A percentile compares a stretch with the other conserved stretches of the same genome.
phyloP scores from a whole-genome alignment of 1,140 invertebrate species.

The Caenorhabditis inopinata region DNA sequence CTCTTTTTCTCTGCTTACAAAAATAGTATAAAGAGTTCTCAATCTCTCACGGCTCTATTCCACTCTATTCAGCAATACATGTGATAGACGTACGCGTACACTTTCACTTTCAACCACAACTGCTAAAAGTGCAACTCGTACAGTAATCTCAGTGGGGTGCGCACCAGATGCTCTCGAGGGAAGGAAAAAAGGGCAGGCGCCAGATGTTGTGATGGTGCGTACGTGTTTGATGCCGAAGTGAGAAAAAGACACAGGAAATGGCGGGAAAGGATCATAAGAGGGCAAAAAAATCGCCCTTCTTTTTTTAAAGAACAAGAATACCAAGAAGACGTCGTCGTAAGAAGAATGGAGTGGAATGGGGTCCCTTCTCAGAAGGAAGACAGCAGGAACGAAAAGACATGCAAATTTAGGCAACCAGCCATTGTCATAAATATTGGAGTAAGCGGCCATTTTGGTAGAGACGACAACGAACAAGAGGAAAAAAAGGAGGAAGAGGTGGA shows the following conservation, averaged over 20 bases:
- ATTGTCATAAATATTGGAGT: constrained; percentile 17
- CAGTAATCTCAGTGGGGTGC: background rate
- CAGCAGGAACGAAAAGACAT: background rate
- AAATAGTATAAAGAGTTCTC: too few species aligned
- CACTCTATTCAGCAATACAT: background rate
- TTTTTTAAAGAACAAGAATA: background rate
- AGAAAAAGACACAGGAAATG: background rate
- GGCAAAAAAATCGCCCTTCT: too few species aligned
- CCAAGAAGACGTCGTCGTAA: background rate
- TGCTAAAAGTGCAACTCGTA: background rate
- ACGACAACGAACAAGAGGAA: background rate
- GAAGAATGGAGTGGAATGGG: background rate
- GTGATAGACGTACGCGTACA: background rate
- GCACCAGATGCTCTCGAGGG: background rate
- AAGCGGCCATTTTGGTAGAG: constrained; percentile 12
- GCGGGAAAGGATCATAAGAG: background rate
- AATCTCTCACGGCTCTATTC: background rate
- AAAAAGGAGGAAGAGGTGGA: background rate
- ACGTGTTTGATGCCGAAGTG: background rate
- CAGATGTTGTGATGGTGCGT: constrained; percentile 27
- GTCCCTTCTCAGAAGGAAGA: background rate
- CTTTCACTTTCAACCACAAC: background rate
- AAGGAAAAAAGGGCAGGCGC: background rate
- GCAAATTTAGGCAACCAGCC: background rate
- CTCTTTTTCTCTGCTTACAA: background rate